phyloP scores from a whole-genome alignment of 2,113 vertebrate species.

The Phycodurus eques region DNA sequence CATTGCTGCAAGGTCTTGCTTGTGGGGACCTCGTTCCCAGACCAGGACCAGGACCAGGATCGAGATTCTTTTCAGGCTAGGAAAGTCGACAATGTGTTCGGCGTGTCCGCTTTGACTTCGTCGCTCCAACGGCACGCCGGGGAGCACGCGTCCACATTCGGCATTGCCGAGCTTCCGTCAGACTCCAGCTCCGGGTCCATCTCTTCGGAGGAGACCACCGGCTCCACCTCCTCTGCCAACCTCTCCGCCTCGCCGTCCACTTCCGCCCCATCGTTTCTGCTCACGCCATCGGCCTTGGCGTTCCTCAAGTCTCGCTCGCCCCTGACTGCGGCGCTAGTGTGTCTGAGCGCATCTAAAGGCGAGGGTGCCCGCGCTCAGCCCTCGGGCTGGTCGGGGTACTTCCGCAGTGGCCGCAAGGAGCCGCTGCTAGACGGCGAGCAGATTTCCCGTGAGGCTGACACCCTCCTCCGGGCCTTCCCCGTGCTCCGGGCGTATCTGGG shows the following conservation, averaged over 20 bases:
- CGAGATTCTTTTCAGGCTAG: background rate
- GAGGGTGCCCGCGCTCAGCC: constrained; percentile 53
- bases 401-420: constrained; percentile 82
- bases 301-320: constrained; percentile 87
- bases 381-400: constrained; percentile 79
- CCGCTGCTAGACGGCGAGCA: constrained; percentile 80
- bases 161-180: constrained; percentile 45
- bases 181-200: constrained; percentile 63
- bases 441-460: constrained; percentile 81
- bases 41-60: constrained; percentile 30
- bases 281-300: constrained; percentile 83
- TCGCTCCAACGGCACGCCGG: constrained; percentile 73
- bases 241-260: constrained; percentile 51
- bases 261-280: constrained; percentile 62
- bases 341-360: constrained; percentile 76
- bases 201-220: constrained; percentile 53
- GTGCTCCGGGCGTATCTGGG: constrained; percentile 77
- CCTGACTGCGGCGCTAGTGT: constrained; percentile 79
- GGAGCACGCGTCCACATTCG: constrained; percentile 65
- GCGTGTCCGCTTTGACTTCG: constrained; percentile 65
- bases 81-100: constrained; percentile 40
- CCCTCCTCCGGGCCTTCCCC: constrained; percentile 82
- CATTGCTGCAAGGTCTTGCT: constrained; percentile 85
- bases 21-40: constrained; percentile 66
- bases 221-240: constrained; percentile 27